Conservation (phyloP, 2,113 vertebrate genomes). For the Gambusia holbrooki region DNA sequence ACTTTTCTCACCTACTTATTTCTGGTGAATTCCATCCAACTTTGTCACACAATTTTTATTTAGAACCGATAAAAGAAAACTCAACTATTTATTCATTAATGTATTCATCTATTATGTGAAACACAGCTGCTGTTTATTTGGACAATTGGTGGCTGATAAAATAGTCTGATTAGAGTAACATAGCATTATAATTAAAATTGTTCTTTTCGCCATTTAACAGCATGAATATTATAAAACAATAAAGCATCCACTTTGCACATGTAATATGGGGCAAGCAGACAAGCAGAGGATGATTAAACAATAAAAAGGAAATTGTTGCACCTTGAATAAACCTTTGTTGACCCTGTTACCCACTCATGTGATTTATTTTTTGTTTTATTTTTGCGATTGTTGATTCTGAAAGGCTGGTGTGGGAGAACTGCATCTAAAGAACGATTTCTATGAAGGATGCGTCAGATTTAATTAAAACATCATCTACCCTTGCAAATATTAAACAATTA, state of each 20-base stretch:
- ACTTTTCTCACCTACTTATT: not conserved
- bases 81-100: not conserved
- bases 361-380: not conserved
- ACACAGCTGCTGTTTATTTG: not conserved
- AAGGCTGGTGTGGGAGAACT: conserved; percentile 3
- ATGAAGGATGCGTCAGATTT: conserved; percentile 30
- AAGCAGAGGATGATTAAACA: not conserved
- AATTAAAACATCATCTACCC: conserved; percentile 52
- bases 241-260: not conserved
- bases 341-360: not conserved
- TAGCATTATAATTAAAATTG: not conserved
- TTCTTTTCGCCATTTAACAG: not conserved
- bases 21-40: not conserved
- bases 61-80: not conserved
- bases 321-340: not conserved
- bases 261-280: not conserved
- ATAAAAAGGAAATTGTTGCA: not conserved
- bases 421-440: no score
- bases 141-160: not conserved
- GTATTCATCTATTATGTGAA: not conserved
- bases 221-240: not conserved
- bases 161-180: not conserved
- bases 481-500: conserved; percentile 42
- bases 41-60: not conserved
- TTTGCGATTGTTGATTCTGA: conserved; percentile 53